Conservation (phyloP, 2,888 invertebrate species). For the Dendrolimus pini region DNA sequence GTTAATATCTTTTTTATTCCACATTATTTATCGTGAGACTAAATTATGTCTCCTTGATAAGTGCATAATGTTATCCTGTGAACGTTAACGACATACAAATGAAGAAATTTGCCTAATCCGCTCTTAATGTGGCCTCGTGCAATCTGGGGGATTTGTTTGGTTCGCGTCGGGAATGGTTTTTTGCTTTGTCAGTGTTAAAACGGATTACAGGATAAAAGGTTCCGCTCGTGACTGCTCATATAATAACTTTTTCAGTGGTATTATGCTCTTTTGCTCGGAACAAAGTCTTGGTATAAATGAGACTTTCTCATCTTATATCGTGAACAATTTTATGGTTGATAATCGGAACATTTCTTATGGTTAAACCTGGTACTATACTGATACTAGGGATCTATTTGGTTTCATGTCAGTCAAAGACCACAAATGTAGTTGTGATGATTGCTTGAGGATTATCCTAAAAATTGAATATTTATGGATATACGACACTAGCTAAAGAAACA, state of each 20-base stretch:
- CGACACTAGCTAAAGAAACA: no score
- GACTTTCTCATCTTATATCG: no score
- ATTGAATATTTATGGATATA: no score
- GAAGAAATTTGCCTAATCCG: conserved; percentile 53
- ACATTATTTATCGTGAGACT: no score
- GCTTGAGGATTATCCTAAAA: no score
- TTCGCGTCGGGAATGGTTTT: conserved; percentile 34
- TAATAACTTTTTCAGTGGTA: conserved; percentile 33
- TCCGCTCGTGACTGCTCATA: conserved; percentile 36
- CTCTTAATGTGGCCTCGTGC: conserved; percentile 53
- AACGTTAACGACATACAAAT: conserved; percentile 32
- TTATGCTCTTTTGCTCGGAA: conserved; percentile 15
- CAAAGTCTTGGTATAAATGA: neutral
- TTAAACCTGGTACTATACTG: no score
- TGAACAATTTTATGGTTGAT: no score
- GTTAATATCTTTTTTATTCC: no score
- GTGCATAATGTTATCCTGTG: conserved; percentile 24
- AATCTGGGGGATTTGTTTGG: conserved; percentile 56
- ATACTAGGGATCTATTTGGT: no score
- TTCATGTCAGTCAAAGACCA: no score
- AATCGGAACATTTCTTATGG: no score
- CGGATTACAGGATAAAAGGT: conserved; percentile 48
- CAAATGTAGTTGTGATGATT: no score
- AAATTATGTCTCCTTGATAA: neutral
- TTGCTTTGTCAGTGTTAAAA: conserved; percentile 59